Evolutionary conservation across 2,888 invertebrate species (phyloP).

Genomic region (Troides oblongomaculatus): DNA sequence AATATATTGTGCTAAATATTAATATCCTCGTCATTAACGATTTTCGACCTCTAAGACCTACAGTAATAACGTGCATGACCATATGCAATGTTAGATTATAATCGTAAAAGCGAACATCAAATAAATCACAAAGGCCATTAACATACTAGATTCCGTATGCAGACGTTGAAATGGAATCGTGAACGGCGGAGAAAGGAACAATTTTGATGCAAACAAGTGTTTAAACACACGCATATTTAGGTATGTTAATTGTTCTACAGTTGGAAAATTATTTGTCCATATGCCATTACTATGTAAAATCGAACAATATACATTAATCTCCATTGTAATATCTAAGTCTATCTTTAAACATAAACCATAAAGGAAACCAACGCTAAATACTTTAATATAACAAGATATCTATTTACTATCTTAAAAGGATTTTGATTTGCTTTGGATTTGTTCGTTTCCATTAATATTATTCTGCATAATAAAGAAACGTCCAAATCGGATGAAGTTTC

Average conservation of each 20-base stretch:
- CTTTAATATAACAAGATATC: too few relatives aligned
- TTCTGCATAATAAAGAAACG: too few relatives aligned
- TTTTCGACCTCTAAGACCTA: background rate
- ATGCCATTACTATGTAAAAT: background rate
- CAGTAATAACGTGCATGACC: background rate
- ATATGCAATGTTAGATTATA: background rate
- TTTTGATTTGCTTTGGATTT: too few relatives aligned
- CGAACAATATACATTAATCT: background rate
- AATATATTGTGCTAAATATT: background rate
- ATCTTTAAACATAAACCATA: background rate
- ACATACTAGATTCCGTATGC: conserved; percentile 5
- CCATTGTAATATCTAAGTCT: background rate
- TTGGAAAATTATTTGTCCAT: background rate
- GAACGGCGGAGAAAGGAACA: conserved; percentile 1
- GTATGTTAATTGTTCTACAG: background rate
- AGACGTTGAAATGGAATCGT: conserved; percentile 11
- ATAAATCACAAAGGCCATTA: conserved; percentile 14
- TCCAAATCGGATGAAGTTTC: too few relatives aligned
- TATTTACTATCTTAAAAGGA: too few relatives aligned
- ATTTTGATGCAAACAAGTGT: background rate
- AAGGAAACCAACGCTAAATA: background rate
- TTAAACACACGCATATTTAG: conserved; percentile 11
- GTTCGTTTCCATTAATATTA: too few relatives aligned
- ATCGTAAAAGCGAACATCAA: background rate
- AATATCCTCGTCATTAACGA: background rate